Percentiles rank a stretch among this genome's conserved stretches.
These are phyloP conservation scores for Hypomecis punctinalis DNA, from an alignment of 2,888 invertebrate genomes.

Conservation along the genomic window DNA sequence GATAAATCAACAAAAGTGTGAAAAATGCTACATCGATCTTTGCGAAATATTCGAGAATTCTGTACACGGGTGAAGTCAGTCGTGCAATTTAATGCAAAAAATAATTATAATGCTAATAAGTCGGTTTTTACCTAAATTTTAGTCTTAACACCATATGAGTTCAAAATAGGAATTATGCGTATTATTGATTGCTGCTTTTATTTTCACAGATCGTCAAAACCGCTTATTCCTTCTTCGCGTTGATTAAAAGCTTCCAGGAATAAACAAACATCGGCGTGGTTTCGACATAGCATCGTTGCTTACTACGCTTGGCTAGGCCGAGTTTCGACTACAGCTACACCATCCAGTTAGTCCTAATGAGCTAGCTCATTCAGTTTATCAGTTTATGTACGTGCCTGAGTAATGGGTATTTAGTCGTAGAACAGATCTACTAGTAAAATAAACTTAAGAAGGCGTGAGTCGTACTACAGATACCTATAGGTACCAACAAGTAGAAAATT, in stretches of 20 bases:
- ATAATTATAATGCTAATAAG: too few species aligned
- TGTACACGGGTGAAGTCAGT: too few species aligned
- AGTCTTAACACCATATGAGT: too few species aligned
- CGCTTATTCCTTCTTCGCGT: constrained; percentile 71
- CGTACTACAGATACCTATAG: too few species aligned
- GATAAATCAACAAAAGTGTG: too few species aligned
- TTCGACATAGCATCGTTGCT: constrained; percentile 27
- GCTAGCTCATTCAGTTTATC: constrained; percentile 64
- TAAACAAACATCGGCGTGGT: constrained; percentile 11
- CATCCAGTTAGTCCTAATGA: constrained; percentile 62
- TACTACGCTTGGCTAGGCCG: neutral
- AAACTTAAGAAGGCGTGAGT: too few species aligned
- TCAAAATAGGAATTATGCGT: too few species aligned
- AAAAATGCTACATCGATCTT: too few species aligned
- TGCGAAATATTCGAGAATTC: too few species aligned
- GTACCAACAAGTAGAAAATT: too few species aligned
- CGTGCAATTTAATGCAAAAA: too few species aligned
- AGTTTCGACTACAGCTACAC: constrained; percentile 4
- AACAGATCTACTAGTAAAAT: neutral
- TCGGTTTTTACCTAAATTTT: too few species aligned
- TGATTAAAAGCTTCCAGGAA: constrained; percentile 61
- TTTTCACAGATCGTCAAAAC: constrained; percentile 71
- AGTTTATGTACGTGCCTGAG: constrained; percentile 53
- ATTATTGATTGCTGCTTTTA: constrained; percentile 10
- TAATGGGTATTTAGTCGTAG: constrained; percentile 44